Evolutionary conservation across 92 coral and sea anemone genomes (phyloP).

Genomic region (Umimayanthus kanabou): DNA sequence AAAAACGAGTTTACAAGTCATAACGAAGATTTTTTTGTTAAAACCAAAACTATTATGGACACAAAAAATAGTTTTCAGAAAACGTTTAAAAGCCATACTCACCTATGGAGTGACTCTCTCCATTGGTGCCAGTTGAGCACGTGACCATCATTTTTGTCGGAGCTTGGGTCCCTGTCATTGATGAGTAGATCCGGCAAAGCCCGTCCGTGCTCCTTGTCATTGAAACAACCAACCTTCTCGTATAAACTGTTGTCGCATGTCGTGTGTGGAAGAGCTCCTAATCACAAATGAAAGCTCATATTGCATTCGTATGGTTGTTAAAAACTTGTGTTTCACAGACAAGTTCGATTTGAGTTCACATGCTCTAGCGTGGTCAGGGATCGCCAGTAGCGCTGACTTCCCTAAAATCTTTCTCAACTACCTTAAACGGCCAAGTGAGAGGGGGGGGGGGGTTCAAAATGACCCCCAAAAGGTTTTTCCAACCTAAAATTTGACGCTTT

Average conservation of each 20-base stretch:
- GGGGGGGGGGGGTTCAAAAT: too few relatives aligned
- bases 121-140: constrained; percentile 11
- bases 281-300: not conserved
- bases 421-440: too few relatives aligned
- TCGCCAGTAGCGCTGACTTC: too few relatives aligned
- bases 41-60: too few relatives aligned
- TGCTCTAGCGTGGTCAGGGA: not conserved
- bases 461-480: too few relatives aligned
- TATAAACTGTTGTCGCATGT: constrained; percentile 14
- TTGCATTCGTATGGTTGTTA: not conserved
- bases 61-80: too few relatives aligned
- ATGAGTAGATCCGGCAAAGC: constrained; percentile 24
- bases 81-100: not conserved
- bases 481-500: too few relatives aligned
- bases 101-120: constrained; percentile 27
- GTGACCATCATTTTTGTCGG: constrained; percentile 30
- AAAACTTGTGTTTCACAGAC: not conserved
- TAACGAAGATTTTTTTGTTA: too few relatives aligned
- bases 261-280: constrained; percentile 4
- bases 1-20: too few relatives aligned
- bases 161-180: not conserved
- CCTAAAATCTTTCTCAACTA: too few relatives aligned
- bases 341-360: too few relatives aligned
- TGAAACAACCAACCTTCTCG: constrained; percentile 23
- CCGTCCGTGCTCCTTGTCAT: not conserved